Percentiles rank a stretch among this genome's conserved stretches.
Evolutionary conservation across 2,113 vertebrate species (phyloP).

Genomic region (Pluvialis apricaria): DNA sequence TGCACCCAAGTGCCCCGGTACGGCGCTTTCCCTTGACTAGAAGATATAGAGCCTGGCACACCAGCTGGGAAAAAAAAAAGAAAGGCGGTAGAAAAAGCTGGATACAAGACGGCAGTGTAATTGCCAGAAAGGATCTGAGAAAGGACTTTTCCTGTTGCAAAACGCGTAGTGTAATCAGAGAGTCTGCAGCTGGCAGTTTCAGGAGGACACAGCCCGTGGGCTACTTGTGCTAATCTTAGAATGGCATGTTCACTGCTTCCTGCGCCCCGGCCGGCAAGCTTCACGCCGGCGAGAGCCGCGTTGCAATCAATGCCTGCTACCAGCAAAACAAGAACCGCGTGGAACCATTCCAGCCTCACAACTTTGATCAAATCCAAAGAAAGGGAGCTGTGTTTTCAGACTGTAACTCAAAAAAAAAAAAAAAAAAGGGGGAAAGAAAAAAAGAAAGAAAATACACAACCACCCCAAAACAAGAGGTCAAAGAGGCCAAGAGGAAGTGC

Average conservation of each 20-base stretch:
- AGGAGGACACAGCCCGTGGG: conserved; percentile 21
- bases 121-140: not conserved
- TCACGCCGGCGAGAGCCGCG: not conserved
- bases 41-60: not conserved
- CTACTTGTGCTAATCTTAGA: conserved; percentile 73
- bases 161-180: not conserved
- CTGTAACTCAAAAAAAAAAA: not conserved
- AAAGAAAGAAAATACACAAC: not conserved
- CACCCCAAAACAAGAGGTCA: not conserved
- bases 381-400: not conserved
- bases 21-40: not conserved
- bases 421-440: not conserved
- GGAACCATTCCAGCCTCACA: not conserved
- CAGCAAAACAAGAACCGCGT: not conserved
- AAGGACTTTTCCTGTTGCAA: not conserved
- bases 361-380: not conserved
- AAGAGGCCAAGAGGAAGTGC: conserved; percentile 4
- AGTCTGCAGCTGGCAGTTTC: conserved; percentile 55
- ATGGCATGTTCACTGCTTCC: conserved; percentile 50
- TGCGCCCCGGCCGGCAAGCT: not conserved
- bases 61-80: not conserved
- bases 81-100: not conserved
- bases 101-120: not conserved
- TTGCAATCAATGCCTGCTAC: not conserved
- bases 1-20: not conserved